A percentile compares a stretch with the other conserved stretches of the same genome.
phyloP scores from a whole-genome alignment of 1,140 invertebrate genomes.

The Hestina assimilis region DNA sequence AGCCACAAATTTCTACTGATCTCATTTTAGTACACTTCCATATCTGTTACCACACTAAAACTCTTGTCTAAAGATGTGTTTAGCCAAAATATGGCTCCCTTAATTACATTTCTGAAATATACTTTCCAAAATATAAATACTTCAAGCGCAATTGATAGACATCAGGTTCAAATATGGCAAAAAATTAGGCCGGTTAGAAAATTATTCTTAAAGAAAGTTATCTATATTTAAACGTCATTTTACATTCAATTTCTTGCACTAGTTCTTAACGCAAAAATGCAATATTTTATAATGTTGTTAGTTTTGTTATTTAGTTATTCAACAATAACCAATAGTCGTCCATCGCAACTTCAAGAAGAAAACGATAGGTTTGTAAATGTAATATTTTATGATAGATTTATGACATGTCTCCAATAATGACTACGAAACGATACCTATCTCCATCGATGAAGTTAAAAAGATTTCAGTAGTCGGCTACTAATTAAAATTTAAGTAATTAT shows the following conservation, averaged over 20 bases:
- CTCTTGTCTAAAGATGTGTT: too few species aligned
- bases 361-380: conserved; percentile 10
- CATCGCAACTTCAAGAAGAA: conserved; percentile 6
- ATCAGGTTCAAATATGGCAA: not conserved
- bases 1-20: too few species aligned
- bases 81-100: too few species aligned
- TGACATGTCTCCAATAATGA: not conserved
- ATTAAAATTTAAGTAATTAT: not conserved
- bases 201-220: not conserved
- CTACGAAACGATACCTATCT: not conserved
- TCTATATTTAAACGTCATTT: not conserved
- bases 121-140: too few species aligned
- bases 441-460: not conserved
- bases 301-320: conserved; percentile 2
- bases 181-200: not conserved
- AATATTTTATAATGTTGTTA: conserved; percentile 8
- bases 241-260: not conserved
- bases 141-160: too few species aligned
- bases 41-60: too few species aligned
- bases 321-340: not conserved
- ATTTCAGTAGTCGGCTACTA: too few species aligned
- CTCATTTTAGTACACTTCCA: too few species aligned
- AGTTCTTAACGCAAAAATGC: conserved; percentile 11
- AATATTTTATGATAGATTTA: not conserved
- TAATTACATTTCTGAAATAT: too few species aligned